A percentile compares a stretch with the other conserved stretches of the same genome.
These are phyloP conservation scores for Hepsetus odoe DNA, from an alignment of 2,113 vertebrate species.

Conservation along the genomic window DNA sequence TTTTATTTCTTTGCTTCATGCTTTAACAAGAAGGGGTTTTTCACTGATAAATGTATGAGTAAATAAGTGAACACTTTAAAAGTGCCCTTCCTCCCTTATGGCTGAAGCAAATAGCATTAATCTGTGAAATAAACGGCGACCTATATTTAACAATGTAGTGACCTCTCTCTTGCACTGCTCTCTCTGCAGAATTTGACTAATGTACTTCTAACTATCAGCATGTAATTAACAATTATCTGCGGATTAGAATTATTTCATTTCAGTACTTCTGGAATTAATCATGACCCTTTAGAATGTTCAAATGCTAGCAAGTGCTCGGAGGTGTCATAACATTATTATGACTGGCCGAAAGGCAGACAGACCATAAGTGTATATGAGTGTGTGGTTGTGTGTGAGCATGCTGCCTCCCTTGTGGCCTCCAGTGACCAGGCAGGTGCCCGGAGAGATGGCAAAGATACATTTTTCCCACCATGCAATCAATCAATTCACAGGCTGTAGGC, in stretches of 20 bases:
- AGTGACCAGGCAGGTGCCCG: constrained; percentile 32
- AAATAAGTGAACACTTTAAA: constrained; percentile 67
- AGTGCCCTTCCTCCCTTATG: constrained; percentile 56
- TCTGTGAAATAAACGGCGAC: constrained; percentile 67
- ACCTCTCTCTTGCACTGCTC: constrained; percentile 40
- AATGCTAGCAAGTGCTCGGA: constrained; percentile 47
- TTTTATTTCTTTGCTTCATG: background rate
- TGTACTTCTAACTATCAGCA: constrained; percentile 55
- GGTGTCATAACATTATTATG: constrained; percentile 55
- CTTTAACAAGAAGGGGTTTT: constrained; percentile 59
- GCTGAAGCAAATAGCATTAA: constrained; percentile 71
- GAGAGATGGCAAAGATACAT: constrained; percentile 59
- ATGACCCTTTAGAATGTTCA: constrained; percentile 58
- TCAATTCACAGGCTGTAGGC: constrained; percentile 74
- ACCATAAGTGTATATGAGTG: constrained; percentile 32
- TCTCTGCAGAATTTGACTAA: constrained; percentile 62
- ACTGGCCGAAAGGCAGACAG: constrained; percentile 54
- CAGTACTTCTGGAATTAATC: constrained; percentile 63
- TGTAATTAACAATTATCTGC: constrained; percentile 70
- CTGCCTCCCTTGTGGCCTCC: constrained; percentile 43
- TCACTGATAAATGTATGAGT: constrained; percentile 70
- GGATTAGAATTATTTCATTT: constrained; percentile 60
- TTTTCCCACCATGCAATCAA: constrained; percentile 73
- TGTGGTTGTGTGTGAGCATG: constrained; percentile 35
- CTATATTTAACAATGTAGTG: constrained; percentile 55